Conservation (phyloP, 2,113 vertebrate genomes). For the Geococcyx californianus region DNA sequence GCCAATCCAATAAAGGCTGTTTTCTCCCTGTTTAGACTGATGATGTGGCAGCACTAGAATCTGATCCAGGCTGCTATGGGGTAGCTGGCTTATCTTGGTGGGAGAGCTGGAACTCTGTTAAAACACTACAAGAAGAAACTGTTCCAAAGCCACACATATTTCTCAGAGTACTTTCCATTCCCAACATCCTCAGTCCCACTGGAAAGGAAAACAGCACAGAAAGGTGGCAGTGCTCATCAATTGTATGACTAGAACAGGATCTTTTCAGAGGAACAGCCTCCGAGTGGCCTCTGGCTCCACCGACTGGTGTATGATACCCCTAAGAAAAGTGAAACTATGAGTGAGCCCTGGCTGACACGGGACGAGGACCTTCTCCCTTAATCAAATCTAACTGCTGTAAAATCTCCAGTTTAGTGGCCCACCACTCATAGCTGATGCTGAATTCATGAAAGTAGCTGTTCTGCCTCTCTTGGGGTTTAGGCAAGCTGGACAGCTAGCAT, state of each 20-base stretch:
- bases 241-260: background rate
- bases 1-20: background rate
- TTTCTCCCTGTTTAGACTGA: background rate
- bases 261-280: background rate
- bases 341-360: background rate
- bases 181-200: background rate
- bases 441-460: background rate
- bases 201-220: background rate
- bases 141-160: background rate
- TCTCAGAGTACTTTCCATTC: background rate
- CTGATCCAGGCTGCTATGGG: conserved; percentile 2
- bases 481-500: background rate
- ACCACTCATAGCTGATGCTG: background rate
- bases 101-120: conserved; percentile 19
- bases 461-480: background rate
- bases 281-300: background rate
- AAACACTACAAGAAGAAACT: background rate
- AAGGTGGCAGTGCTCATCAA: background rate
- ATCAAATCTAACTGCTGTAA: background rate
- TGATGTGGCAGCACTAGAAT: conserved; percentile 37
- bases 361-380: background rate
- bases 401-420: background rate
- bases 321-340: background rate
- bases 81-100: conserved; percentile 19
- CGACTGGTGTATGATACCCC: background rate